phyloP scores from a whole-genome alignment of 1,140 invertebrate genomes.

The Formica exsecta region DNA sequence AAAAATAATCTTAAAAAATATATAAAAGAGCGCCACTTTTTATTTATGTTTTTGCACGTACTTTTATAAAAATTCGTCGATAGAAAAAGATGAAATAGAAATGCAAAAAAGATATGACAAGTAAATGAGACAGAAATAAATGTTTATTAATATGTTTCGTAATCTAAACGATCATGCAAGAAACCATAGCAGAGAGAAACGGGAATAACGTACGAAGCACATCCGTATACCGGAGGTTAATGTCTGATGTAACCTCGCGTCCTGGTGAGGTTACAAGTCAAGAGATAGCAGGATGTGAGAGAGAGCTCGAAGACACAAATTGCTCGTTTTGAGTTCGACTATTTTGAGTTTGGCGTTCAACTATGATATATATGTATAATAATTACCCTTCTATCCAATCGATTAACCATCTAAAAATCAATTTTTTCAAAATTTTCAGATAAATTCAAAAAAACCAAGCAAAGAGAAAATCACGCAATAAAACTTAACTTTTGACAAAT shows the following conservation, averaged over 20 bases:
- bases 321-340: conserved; percentile 76
- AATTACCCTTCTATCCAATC: background rate
- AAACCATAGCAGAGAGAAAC: conserved; percentile 61
- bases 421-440: background rate
- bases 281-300: conserved; percentile 71
- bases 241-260: conserved; percentile 76
- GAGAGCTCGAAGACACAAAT: conserved; percentile 69
- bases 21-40: background rate
- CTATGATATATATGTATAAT: background rate
- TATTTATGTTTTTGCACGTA: background rate
- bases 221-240: conserved; percentile 73
- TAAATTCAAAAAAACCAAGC: background rate
- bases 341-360: conserved; percentile 47
- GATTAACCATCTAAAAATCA: background rate
- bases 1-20: conserved; percentile 9
- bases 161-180: conserved; percentile 63
- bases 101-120: background rate
- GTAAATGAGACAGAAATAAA: background rate
- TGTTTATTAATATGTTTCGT: conserved; percentile 54
- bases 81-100: background rate
- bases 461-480: background rate
- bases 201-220: conserved; percentile 68
- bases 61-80: background rate
- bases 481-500: conserved; percentile 5
- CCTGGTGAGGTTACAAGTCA: conserved; percentile 69